These are phyloP conservation scores for Oncorhynchus keta DNA, from an alignment of 2,113 vertebrate species.

Conservation along the genomic window DNA sequence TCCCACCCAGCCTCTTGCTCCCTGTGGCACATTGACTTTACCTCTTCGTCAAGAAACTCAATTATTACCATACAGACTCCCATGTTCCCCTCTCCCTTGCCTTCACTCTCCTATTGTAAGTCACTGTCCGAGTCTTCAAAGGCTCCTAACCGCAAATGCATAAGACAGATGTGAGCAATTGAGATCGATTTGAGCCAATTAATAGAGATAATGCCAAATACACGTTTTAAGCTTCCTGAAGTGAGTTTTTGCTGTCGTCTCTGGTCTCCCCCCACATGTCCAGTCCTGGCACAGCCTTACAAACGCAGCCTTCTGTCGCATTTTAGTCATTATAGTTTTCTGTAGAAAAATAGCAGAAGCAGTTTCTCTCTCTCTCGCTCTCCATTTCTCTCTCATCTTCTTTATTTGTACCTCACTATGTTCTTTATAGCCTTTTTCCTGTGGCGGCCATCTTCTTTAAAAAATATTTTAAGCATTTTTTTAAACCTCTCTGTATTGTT, in stretches of 20 bases:
- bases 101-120: background rate
- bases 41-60: conserved; percentile 43
- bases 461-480: no score
- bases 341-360: conserved; percentile 5
- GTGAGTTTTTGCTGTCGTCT: conserved; percentile 56
- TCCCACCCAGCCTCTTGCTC: conserved; percentile 16
- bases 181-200: conserved; percentile 78
- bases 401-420: background rate
- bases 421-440: no score
- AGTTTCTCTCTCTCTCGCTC: conserved; percentile 55
- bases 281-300: background rate
- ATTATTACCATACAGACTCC: conserved; percentile 42
- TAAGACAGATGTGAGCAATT: conserved; percentile 74
- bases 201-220: conserved; percentile 81
- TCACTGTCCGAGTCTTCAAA: conserved; percentile 19
- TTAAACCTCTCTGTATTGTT: no score
- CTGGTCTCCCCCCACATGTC: conserved; percentile 10
- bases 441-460: no score
- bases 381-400: conserved; percentile 39
- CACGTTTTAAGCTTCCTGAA: conserved; percentile 81
- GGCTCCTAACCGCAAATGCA: conserved; percentile 5
- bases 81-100: background rate
- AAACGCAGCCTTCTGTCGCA: background rate
- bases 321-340: no score
- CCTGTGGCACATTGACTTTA: conserved; percentile 31